phyloP scores from a whole-genome alignment of 1,140 invertebrate genomes.

The Ditylenchus dipsaci region DNA sequence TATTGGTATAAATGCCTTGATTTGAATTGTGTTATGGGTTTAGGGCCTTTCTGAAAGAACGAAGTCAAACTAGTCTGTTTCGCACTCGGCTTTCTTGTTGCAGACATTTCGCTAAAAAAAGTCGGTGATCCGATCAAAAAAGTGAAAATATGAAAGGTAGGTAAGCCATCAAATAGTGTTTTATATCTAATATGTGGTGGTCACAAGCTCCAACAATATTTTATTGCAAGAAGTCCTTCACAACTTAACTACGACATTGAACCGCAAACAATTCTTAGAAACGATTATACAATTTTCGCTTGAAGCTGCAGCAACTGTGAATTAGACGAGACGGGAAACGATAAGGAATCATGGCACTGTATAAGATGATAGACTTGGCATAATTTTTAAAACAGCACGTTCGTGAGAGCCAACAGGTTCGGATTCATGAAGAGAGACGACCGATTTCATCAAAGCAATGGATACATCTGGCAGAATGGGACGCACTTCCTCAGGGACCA shows the following conservation, averaged over 20 bases:
- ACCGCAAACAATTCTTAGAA: neutral
- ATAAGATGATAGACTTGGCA: slow-evolving; percentile 38
- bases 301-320: slow-evolving; percentile 41
- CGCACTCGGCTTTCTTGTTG: slow-evolving; percentile 1
- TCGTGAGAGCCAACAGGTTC: neutral
- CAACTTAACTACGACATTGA: too few species aligned
- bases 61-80: slow-evolving; percentile 27
- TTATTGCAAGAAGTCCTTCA: too few species aligned
- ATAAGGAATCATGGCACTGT: slow-evolving; percentile 35
- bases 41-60: slow-evolving; percentile 16
- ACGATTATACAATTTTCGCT: slow-evolving; percentile 26
- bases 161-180: too few species aligned
- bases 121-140: too few species aligned
- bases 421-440: slow-evolving; percentile 27
- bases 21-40: neutral
- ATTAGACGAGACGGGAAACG: slow-evolving; percentile 38
- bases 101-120: slow-evolving; percentile 5
- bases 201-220: too few species aligned
- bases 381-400: slow-evolving; percentile 13
- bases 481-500: slow-evolving; percentile 27
- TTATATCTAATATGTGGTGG: too few species aligned
- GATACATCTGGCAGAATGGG: slow-evolving; percentile 35
- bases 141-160: too few species aligned
- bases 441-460: slow-evolving; percentile 23
- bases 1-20: too few species aligned